Base-by-base conservation (phyloP, 2,113 vertebrate genomes). In the Indicator maculatus region DNA sequence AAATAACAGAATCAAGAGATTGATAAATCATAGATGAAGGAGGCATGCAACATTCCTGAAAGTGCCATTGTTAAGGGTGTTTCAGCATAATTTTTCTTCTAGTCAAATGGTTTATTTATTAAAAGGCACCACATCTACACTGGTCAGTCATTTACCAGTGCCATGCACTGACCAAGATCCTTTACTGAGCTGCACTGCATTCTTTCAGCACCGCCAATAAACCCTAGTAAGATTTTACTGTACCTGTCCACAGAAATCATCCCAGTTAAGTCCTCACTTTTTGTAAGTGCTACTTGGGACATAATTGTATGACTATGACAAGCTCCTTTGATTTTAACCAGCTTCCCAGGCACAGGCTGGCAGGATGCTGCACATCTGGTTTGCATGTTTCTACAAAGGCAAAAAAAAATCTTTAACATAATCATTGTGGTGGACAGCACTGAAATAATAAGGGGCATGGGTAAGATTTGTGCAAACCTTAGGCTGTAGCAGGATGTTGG, bases 41-140 rank as follows among this genome's bases (percentile, higher is more conserved):
- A 92, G 7, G 4, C 39, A 56, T 27, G 38, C 38, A 59, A 50
- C 8, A 1, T 18, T 95, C 50, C 75, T 64, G 60, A 12, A 86
- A 88, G 63, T n/a, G 20, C 13, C 31, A 11, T 23, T 8, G 31
- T 71, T 89, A 75, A 69, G 28, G 21, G 31, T 71, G 17, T 74
- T 84, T 79, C 53, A 7, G 67, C 27, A 36, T 71, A 0, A 30
- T 93, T 88, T 91, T 80, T 90, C 61, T 66, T 88, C 47, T 61
- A 24, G 47, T 66, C 52, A 59, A 88, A 67, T 15, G 18, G 53
- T 65, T 95, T 75, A 72, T 86, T 75, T 91, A 90, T 91, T 95
- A 88, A 86, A 93, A 89, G 33, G 14, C 16, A 89, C 5, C 41
- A 75, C 15, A 82, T 67, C 41, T 72, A 47, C 39, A 31, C 6